These are phyloP conservation scores for Stylophora pistillata DNA, from an alignment of 64 coral and sea anemone genomes.

Conservation along the genomic window DNA sequence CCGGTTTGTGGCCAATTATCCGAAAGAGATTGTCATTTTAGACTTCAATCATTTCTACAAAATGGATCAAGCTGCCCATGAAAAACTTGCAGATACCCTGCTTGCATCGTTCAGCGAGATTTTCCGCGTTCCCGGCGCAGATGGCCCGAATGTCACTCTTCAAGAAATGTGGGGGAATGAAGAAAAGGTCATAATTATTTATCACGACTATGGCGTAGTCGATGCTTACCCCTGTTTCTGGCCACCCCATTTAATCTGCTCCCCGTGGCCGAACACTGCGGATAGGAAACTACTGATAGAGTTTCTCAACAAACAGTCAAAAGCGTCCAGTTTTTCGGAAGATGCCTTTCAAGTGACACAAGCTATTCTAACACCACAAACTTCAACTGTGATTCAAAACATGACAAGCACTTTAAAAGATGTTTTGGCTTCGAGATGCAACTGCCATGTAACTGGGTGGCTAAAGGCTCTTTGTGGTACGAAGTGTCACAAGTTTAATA, in stretches of 20 bases:
- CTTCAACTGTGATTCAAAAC: constrained; percentile 86
- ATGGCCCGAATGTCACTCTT: constrained; percentile 72
- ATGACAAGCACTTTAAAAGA: constrained; percentile 77
- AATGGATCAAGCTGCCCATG: constrained; percentile 81
- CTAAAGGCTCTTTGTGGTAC: constrained; percentile 73
- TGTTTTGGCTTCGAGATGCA: constrained; percentile 65
- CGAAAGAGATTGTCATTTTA: constrained; percentile 76
- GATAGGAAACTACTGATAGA: constrained; percentile 82
- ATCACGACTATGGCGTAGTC: constrained; percentile 72
- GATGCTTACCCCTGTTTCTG: constrained; percentile 86
- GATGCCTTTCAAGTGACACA: constrained; percentile 80
- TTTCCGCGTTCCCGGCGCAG: constrained; percentile 67
- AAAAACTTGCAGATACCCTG: constrained; percentile 74
- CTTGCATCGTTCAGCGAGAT: constrained; percentile 80
- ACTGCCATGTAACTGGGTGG: constrained; percentile 72
- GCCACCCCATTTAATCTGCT: constrained; percentile 59
- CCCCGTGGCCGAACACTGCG: constrained; percentile 85
- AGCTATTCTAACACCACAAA: constrained; percentile 81
- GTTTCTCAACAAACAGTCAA: constrained; percentile 78
- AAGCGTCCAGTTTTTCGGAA: constrained; percentile 26
- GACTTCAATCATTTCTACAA: constrained; percentile 85
- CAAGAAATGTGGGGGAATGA: constrained; percentile 92
- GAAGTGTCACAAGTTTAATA: constrained; percentile 86
- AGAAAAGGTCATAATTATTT: constrained; percentile 82
- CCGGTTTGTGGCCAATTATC: constrained; percentile 64